Conservation (phyloP, 2,888 invertebrate genomes). For the Gibbula magus region DNA sequence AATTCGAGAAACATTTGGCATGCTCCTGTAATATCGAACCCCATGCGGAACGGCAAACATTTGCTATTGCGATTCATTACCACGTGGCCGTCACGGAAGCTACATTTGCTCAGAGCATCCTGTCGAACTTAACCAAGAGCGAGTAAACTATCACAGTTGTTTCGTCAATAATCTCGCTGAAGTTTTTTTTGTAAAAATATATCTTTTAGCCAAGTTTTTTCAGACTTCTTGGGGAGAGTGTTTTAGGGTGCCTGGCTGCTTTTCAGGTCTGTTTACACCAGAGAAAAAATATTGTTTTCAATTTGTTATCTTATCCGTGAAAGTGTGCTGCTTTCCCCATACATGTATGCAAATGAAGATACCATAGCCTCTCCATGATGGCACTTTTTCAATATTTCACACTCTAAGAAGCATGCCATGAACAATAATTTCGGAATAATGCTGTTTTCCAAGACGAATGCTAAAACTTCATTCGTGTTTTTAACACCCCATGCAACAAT, state of each 20-base stretch:
- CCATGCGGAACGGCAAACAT: conserved; percentile 17
- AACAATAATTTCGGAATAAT: no score
- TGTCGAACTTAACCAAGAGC: background rate
- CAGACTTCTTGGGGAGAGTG: background rate
- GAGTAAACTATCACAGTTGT: conserved; percentile 4
- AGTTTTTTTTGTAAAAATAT: background rate
- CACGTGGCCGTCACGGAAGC: background rate
- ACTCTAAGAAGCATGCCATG: no score
- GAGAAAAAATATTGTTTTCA: background rate
- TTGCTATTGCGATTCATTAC: conserved; percentile 11
- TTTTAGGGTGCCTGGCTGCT: background rate
- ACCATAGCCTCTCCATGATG: no score
- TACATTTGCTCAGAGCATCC: background rate
- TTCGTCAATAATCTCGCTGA: background rate
- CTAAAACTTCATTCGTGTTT: no score
- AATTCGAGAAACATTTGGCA: conserved; percentile 23
- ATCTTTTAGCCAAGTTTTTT: background rate
- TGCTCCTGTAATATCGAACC: conserved; percentile 4
- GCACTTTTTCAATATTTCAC: no score
- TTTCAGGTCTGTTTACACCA: background rate
- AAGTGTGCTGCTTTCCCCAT: background rate
- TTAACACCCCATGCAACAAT: no score
- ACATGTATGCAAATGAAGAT: background rate
- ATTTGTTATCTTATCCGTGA: background rate
- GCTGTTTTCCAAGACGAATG: no score